A percentile compares a stretch with the other conserved stretches of the same genome.
Conservation (phyloP, 1,140 invertebrate species). For the Cecropterus lyciades region DNA sequence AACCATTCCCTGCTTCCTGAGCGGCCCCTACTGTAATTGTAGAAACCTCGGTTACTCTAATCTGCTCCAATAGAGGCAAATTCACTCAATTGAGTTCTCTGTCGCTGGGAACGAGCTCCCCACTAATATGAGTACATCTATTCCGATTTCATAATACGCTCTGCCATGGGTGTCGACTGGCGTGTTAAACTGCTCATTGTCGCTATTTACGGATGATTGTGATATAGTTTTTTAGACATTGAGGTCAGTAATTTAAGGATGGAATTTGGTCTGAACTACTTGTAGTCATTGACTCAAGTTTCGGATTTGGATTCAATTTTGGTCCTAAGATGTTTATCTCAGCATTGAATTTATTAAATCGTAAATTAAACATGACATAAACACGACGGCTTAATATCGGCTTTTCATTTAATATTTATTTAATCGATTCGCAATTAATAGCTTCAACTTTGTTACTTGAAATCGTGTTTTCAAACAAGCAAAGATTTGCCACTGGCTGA, state of each 20-base stretch:
- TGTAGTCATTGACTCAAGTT: too few species aligned
- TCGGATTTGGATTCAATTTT: too few species aligned
- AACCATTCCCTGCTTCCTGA: slow-evolving; percentile 45
- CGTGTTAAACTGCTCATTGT: slow-evolving; percentile 34
- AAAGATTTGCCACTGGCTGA: too few species aligned
- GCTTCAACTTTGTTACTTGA: too few species aligned
- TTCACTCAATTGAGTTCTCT: slow-evolving; percentile 55
- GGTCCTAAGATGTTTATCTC: too few species aligned
- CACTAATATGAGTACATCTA: slow-evolving; percentile 36
- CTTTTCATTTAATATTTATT: too few species aligned
- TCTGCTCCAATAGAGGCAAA: slow-evolving; percentile 57
- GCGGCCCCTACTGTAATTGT: slow-evolving; percentile 52
- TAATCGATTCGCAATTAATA: too few species aligned
- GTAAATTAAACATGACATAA: too few species aligned
- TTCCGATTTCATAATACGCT: slow-evolving; percentile 35
- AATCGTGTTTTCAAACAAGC: too few species aligned
- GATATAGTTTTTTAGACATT: slow-evolving; percentile 30
- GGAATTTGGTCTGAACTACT: neutral
- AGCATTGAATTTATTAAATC: too few species aligned
- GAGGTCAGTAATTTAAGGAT: slow-evolving; percentile 28
- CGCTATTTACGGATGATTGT: slow-evolving; percentile 30
- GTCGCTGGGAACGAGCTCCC: slow-evolving; percentile 47
- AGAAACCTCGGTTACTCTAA: slow-evolving; percentile 59
- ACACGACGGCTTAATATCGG: too few species aligned
- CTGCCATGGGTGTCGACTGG: slow-evolving; percentile 31